Percentiles rank a stretch among this genome's conserved stretches.
phyloP scores from a whole-genome alignment of 2,888 invertebrate species.

The Temnothorax rugatulus region DNA sequence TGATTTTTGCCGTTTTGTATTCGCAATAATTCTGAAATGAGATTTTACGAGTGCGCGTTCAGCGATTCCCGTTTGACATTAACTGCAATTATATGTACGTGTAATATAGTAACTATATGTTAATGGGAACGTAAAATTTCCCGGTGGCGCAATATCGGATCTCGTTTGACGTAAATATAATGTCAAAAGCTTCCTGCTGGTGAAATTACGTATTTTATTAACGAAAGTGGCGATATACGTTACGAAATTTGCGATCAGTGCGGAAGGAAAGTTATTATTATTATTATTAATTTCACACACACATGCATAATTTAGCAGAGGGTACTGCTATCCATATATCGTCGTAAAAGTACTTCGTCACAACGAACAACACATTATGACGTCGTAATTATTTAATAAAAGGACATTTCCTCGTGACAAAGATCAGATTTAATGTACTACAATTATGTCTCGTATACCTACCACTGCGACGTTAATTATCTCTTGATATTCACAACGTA shows the following conservation, averaged over 20 bases:
- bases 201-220: constrained; percentile 53
- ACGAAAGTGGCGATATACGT: constrained; percentile 30
- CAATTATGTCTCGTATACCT: constrained; percentile 10
- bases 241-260: constrained; percentile 24
- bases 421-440: constrained; percentile 7
- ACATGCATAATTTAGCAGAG: not conserved
- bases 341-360: not conserved
- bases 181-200: constrained; percentile 43
- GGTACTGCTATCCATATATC: not conserved
- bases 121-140: constrained; percentile 49
- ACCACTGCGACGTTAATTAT: constrained; percentile 14
- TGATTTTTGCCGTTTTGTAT: constrained; percentile 35
- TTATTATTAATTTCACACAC: constrained; percentile 31
- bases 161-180: constrained; percentile 51
- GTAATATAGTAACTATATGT: constrained; percentile 50
- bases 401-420: constrained; percentile 15
- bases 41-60: constrained; percentile 46
- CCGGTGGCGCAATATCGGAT: constrained; percentile 31
- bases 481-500: not conserved
- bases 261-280: constrained; percentile 44
- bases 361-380: not conserved
- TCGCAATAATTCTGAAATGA: constrained; percentile 42
- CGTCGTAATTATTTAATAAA: constrained; percentile 29
- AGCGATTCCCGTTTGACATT: constrained; percentile 53
- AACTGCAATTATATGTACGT: constrained; percentile 49